Conservation (phyloP, 2,888 invertebrate genomes). For the Zhuqinia jingwanae region DNA sequence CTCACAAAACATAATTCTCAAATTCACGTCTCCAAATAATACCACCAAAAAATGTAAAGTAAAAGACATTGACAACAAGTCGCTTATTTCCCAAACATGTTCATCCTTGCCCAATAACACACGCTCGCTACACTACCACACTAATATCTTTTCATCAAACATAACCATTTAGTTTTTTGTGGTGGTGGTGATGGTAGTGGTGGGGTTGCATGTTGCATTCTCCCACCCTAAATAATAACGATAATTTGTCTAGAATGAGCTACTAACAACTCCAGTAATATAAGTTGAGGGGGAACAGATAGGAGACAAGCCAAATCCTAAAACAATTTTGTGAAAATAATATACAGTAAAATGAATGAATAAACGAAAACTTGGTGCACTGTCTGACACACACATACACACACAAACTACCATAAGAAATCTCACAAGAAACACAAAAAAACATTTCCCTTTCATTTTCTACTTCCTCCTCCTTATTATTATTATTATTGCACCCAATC, state of each 20-base stretch:
- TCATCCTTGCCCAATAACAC: no score
- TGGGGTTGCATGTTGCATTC: no score
- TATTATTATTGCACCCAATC: no score
- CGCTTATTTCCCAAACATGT: no score
- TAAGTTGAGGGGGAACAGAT: neutral
- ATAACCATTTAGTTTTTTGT: neutral
- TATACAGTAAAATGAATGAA: neutral
- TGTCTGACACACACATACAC: no score
- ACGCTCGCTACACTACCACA: no score
- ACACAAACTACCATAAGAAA: neutral
- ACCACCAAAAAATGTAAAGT: no score
- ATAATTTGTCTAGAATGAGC: neutral
- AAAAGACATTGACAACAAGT: no score
- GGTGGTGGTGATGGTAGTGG: no score
- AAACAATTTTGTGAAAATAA: neutral
- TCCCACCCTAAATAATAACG: neutral
- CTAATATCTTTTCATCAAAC: neutral
- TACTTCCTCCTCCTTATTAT: neutral
- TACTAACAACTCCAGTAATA: neutral
- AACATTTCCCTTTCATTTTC: constrained; percentile 20
- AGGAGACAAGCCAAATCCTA: neutral
- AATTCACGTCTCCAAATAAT: no score
- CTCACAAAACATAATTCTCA: no score
- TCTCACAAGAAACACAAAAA: neutral
- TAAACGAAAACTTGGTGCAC: neutral